Percentiles rank a stretch among this genome's conserved stretches.
Evolutionary conservation across 1,140 invertebrate species (phyloP).

Genomic region (Leguminivora glycinivorella): DNA sequence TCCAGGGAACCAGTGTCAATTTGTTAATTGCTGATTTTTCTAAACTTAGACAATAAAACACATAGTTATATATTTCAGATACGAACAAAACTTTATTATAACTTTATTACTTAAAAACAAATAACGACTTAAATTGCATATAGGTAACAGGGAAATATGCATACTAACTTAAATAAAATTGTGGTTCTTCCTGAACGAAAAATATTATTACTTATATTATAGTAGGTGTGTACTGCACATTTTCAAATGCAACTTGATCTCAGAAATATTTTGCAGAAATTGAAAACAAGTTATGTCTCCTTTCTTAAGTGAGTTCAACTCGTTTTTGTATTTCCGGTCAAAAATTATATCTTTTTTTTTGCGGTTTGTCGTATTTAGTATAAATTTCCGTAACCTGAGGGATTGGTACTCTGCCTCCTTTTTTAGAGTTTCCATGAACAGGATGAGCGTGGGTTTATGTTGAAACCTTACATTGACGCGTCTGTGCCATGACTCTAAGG

Average conservation of each 20-base stretch:
- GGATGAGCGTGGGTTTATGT: not conserved
- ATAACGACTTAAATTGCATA: too few relatives aligned
- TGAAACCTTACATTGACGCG: not conserved
- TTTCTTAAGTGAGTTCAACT: not conserved
- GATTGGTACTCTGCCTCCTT: not conserved
- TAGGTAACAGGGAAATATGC: too few relatives aligned
- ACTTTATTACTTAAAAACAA: too few relatives aligned
- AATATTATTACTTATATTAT: too few relatives aligned
- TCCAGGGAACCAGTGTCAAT: too few relatives aligned
- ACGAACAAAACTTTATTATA: too few relatives aligned
- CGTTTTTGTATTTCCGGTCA: slow-evolving; percentile 8
- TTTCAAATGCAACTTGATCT: not conserved
- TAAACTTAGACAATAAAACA: too few relatives aligned
- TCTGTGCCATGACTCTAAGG: not conserved
- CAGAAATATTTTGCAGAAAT: not conserved
- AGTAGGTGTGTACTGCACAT: too few relatives aligned
- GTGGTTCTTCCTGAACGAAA: too few relatives aligned
- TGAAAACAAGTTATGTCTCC: slow-evolving; percentile 1
- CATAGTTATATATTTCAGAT: too few relatives aligned
- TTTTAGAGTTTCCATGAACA: not conserved
- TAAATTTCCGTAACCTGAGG: not conserved
- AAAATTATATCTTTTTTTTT: not conserved
- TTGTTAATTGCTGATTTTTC: too few relatives aligned
- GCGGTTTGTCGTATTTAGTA: not conserved
- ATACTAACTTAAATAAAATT: too few relatives aligned